Conservation (phyloP, 2,888 invertebrate species). For the Rosalia funebris region DNA sequence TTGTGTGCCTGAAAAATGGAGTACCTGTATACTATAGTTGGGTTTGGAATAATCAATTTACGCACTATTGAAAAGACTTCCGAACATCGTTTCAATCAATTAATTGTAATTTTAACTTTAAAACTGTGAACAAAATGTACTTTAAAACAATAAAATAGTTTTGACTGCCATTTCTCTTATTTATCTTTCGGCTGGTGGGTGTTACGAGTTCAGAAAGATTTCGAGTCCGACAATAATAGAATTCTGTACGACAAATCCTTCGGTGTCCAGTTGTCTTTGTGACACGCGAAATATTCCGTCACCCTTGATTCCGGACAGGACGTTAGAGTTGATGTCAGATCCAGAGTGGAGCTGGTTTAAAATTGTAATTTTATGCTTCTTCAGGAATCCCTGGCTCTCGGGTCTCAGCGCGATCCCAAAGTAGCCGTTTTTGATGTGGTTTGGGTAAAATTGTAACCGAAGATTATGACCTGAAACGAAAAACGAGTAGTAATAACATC, state of each 20-base stretch:
- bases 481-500: conserved; percentile 1
- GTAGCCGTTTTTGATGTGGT: conserved; percentile 48
- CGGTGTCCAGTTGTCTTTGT: conserved; percentile 63
- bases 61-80: neutral
- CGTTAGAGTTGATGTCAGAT: conserved; percentile 44
- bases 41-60: no score
- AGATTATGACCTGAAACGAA: conserved; percentile 54
- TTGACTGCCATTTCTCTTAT: neutral
- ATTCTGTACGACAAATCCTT: conserved; percentile 65
- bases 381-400: conserved; percentile 46
- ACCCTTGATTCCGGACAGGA: conserved; percentile 47
- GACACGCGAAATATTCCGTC: conserved; percentile 61
- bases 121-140: conserved; percentile 11
- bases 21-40: no score
- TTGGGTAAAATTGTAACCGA: conserved; percentile 54
- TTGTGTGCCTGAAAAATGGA: no score
- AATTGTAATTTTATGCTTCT: conserved; percentile 59
- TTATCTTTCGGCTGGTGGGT: neutral
- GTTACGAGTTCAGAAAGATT: conserved; percentile 64
- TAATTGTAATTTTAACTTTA: conserved; percentile 4
- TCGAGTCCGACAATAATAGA: conserved; percentile 67
- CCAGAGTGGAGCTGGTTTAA: conserved; percentile 40
- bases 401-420: conserved; percentile 51
- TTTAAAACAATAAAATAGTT: neutral
- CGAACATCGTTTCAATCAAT: neutral